These are phyloP conservation scores for Parauchenoglanis ngamensis DNA, from an alignment of 2,797 vertebrate species.

Conservation along the genomic window DNA sequence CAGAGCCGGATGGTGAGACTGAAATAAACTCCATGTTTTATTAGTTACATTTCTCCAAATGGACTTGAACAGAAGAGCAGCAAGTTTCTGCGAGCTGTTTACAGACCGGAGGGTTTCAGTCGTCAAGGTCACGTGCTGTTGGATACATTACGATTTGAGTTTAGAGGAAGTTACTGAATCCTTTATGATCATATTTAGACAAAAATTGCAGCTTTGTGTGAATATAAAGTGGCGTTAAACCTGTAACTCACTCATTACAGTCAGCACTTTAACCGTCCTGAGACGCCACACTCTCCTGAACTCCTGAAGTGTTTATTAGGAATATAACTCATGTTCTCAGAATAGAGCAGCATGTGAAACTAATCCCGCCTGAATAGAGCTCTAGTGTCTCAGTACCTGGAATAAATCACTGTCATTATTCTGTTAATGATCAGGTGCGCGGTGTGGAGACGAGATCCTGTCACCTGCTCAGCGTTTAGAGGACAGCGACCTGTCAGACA, in stretches of 20 bases:
- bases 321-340: background rate
- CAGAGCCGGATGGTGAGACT: constrained; percentile 62
- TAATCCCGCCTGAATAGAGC: background rate
- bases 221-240: background rate
- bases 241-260: background rate
- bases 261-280: background rate
- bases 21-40: background rate
- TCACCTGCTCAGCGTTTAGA: constrained; percentile 72
- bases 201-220: background rate
- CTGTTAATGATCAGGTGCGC: constrained; percentile 65
- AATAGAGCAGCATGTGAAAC: background rate
- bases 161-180: too few relatives aligned
- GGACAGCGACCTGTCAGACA: constrained; percentile 88
- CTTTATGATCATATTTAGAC: too few relatives aligned
- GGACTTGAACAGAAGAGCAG: too few relatives aligned
- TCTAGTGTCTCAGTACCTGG: background rate
- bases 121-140: too few relatives aligned
- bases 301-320: background rate
- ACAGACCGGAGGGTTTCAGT: too few relatives aligned
- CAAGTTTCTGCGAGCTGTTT: too few relatives aligned
- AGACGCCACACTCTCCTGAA: background rate
- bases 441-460: constrained; percentile 69
- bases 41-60: background rate
- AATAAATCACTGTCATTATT: background rate
- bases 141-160: background rate